These are phyloP conservation scores for Poeciliopsis infans DNA, from an alignment of 2,797 vertebrate genomes.

Conservation along the genomic window DNA sequence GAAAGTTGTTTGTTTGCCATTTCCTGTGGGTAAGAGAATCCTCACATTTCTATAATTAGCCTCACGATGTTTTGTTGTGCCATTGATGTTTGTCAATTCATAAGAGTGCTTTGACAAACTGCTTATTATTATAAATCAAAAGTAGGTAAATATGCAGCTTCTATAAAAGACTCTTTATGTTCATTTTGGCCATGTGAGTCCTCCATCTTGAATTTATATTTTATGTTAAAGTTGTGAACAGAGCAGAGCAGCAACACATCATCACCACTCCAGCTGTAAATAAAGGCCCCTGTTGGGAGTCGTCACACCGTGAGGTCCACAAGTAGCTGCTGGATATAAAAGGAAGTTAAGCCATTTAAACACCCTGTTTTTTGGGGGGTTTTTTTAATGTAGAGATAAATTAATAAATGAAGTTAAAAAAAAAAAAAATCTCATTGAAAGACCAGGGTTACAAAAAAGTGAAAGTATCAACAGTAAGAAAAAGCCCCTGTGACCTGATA, in stretches of 20 bases:
- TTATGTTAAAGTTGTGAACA: slow-evolving; percentile 6
- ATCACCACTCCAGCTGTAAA: slow-evolving; percentile 13
- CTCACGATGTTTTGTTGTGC: slow-evolving; percentile 10
- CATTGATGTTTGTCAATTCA: neutral
- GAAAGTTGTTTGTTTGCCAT: neutral
- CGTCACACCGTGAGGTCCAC: slow-evolving; percentile 32
- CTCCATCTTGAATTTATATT: neutral
- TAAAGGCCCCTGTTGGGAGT: slow-evolving; percentile 15
- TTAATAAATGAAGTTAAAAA: no score
- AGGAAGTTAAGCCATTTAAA: slow-evolving; percentile 49
- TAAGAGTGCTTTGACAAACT: neutral
- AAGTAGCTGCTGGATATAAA: slow-evolving; percentile 31
- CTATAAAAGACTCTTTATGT: neutral
- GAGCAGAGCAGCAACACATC: slow-evolving; percentile 6
- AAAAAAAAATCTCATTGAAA: neutral
- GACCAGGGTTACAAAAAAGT: neutral
- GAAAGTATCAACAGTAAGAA: neutral
- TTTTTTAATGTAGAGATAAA: neutral
- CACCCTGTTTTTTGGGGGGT: slow-evolving; percentile 31
- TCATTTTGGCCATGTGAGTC: neutral
- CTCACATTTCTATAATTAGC: neutral
- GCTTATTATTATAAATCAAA: neutral
- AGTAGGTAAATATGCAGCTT: neutral
- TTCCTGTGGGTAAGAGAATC: neutral
- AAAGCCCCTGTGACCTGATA: neutral